Percentiles rank a stretch among this genome's conserved stretches.
Conservation (phyloP, 2,797 vertebrate species). For the Otolemur crassicaudatus region DNA sequence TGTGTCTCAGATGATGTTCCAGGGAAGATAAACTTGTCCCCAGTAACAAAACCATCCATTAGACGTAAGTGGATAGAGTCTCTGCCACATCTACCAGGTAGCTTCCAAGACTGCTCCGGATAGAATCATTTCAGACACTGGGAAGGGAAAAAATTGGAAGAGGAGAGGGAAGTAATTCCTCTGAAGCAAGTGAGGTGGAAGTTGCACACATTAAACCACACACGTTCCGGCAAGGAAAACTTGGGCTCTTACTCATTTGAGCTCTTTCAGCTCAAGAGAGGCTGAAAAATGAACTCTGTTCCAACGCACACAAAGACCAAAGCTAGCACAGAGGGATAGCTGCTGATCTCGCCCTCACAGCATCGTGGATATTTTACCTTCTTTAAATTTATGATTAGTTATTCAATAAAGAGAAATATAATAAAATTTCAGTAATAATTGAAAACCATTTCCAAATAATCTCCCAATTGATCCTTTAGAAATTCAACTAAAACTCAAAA, state of each 20-base stretch:
- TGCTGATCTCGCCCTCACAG: not conserved
- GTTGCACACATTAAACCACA: not conserved
- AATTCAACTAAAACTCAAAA: not conserved
- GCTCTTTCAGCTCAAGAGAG: not conserved
- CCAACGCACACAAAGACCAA: not conserved
- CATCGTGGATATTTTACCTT: not conserved
- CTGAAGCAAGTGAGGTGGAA: too few relatives aligned
- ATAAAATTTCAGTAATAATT: not conserved
- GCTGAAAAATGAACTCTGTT: not conserved
- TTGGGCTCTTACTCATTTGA: too few relatives aligned
- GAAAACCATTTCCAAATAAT: not conserved
- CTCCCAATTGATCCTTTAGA: not conserved
- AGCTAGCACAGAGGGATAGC: not conserved
- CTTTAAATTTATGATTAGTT: not conserved
- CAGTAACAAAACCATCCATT: not conserved
- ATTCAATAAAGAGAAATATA: not conserved
- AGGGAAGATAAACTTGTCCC: not conserved
- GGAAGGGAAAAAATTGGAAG: fast-evolving
- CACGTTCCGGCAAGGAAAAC: not conserved
- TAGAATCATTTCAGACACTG: not conserved
- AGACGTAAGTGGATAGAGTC: not conserved
- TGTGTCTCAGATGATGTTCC: constrained; percentile 6
- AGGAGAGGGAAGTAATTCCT: not conserved
- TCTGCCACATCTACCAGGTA: fast-evolving
- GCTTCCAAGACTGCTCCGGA: not conserved